A percentile compares a stretch with the other conserved stretches of the same genome.
Conservation (phyloP, 2,797 vertebrate genomes). For the Limosa lapponica region DNA sequence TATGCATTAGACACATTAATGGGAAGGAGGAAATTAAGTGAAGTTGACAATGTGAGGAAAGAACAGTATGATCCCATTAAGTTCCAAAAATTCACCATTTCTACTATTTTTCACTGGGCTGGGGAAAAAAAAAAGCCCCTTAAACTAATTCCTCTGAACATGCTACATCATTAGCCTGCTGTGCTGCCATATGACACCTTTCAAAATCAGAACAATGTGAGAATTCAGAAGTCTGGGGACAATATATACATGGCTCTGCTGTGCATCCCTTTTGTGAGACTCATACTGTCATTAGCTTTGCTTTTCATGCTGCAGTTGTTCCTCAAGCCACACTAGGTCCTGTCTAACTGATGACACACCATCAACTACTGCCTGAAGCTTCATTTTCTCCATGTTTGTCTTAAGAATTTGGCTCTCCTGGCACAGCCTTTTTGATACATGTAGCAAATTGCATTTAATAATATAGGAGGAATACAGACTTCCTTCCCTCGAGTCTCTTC, state of each 20-base stretch:
- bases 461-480: background rate
- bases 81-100: conserved; percentile 73
- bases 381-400: conserved; percentile 4
- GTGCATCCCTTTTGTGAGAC: background rate
- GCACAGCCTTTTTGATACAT: conserved; percentile 8
- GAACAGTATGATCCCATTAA: conserved; percentile 79
- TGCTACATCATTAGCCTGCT: conserved; percentile 71
- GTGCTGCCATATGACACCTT: conserved; percentile 74
- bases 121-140: background rate
- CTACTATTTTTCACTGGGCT: conserved; percentile 60
- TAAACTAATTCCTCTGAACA: conserved; percentile 70
- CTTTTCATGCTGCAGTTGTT: conserved; percentile 1
- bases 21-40: conserved; percentile 76
- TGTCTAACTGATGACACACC: background rate
- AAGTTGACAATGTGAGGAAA: conserved; percentile 80
- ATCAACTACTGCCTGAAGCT: background rate
- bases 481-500: background rate
- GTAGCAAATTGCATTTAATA: background rate
- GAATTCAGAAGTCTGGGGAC: conserved; percentile 47
- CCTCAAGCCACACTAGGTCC: background rate
- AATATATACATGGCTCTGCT: background rate
- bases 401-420: background rate
- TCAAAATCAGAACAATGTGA: conserved; percentile 58
- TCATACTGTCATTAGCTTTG: background rate
- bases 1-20: conserved; percentile 81